These are phyloP conservation scores for Cephus cinctus DNA, from an alignment of 1,140 invertebrate genomes.

Conservation along the genomic window DNA sequence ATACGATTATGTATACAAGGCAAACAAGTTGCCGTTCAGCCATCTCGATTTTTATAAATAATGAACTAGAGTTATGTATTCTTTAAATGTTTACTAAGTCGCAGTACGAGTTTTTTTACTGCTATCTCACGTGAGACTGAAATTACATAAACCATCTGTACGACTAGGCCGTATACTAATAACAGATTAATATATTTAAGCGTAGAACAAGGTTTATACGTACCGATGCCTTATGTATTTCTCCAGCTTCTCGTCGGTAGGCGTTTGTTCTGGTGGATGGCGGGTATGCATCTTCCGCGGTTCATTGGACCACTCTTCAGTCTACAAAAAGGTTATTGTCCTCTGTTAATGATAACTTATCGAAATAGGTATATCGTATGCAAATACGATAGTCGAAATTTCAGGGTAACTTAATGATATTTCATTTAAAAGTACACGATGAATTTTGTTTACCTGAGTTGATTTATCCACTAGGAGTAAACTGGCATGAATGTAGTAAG, in stretches of 20 bases:
- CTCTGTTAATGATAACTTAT: too few relatives aligned
- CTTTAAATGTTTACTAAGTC: too few relatives aligned
- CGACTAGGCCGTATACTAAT: too few relatives aligned
- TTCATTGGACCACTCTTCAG: constrained; percentile 66
- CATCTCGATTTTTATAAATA: too few relatives aligned
- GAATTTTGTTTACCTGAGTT: constrained; percentile 68
- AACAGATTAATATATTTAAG: too few relatives aligned
- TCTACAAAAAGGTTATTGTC: constrained; percentile 47
- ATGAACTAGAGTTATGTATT: too few relatives aligned
- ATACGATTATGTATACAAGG: not conserved
- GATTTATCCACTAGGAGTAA: constrained; percentile 73
- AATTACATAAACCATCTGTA: too few relatives aligned
- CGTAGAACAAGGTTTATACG: constrained; percentile 6
- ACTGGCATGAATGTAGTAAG: constrained; percentile 64
- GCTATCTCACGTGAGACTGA: too few relatives aligned
- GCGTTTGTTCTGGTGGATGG: constrained; percentile 47
- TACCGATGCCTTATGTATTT: constrained; percentile 59
- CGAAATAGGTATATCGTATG: too few relatives aligned
- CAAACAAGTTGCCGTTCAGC: too few relatives aligned
- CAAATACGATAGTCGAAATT: too few relatives aligned
- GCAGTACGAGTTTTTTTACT: too few relatives aligned
- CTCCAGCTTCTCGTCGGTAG: constrained; percentile 57
- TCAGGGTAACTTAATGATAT: not conserved
- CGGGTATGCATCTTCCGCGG: constrained; percentile 53
- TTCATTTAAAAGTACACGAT: not conserved